phyloP scores from a whole-genome alignment of 2,797 vertebrate genomes.

The Tamandua tetradactyla region DNA sequence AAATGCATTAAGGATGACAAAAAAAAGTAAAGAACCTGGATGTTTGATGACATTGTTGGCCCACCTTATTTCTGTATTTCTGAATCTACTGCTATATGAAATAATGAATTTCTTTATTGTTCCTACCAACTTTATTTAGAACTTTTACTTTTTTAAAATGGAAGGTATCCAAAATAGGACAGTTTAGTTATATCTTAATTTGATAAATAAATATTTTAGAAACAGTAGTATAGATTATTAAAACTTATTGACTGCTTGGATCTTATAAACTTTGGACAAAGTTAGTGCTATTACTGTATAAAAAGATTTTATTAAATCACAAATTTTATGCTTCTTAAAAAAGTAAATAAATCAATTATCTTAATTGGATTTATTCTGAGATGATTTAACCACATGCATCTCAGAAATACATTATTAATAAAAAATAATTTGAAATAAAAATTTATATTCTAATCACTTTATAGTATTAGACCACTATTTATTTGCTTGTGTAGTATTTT shows the following conservation, averaged over 20 bases:
- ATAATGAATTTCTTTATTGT: not conserved
- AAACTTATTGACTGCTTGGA: not conserved
- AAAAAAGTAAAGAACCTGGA: not conserved
- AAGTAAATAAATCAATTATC: not conserved
- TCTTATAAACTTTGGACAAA: conserved; percentile 29
- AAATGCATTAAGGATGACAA: not conserved
- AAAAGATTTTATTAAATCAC: not conserved
- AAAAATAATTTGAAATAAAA: conserved; percentile 35
- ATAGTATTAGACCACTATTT: not conserved
- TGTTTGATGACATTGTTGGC: not conserved
- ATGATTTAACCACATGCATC: not conserved
- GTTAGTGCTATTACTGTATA: not conserved
- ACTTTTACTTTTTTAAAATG: conserved; percentile 13
- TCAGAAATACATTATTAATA: conserved; percentile 12
- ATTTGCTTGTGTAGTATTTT: not conserved
- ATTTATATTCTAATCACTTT: not conserved
- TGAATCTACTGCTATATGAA: not conserved
- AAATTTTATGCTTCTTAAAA: not conserved
- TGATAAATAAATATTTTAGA: not conserved
- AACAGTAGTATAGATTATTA: not conserved
- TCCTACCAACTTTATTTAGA: not conserved
- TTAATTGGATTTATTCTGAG: conserved; percentile 15
- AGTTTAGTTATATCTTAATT: conserved; percentile 20
- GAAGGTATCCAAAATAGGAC: not conserved
- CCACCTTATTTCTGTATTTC: not conserved